A percentile compares a stretch with the other conserved stretches of the same genome.
These are phyloP conservation scores for Heliornis fulica DNA, from an alignment of 2,113 vertebrate genomes.

Conservation along the genomic window DNA sequence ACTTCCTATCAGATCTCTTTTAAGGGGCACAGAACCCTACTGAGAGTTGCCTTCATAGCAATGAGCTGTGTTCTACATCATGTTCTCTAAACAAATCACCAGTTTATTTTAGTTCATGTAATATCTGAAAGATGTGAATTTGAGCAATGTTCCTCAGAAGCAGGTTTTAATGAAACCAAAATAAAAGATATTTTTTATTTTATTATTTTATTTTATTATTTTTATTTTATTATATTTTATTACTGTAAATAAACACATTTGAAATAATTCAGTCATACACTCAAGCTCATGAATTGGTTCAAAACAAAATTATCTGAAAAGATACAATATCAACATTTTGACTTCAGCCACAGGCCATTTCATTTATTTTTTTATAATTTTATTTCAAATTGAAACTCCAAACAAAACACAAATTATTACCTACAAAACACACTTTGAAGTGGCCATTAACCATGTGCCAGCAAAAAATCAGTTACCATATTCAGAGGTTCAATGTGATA, in stretches of 20 bases:
- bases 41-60: not conserved
- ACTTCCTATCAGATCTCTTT: not conserved
- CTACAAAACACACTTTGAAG: not conserved
- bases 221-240: too few species aligned
- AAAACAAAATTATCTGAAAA: not conserved
- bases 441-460: not conserved
- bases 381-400: not conserved
- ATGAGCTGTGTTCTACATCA: not conserved
- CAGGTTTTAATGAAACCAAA: not conserved
- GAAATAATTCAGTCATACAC: too few species aligned
- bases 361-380: not conserved
- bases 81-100: not conserved
- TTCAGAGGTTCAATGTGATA: not conserved
- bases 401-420: not conserved
- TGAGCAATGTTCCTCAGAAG: not conserved
- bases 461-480: not conserved
- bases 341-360: not conserved
- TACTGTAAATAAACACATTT: not conserved
- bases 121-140: not conserved
- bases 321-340: not conserved
- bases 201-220: too few species aligned
- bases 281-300: not conserved
- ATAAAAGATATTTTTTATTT: too few species aligned
- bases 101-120: not conserved
- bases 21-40: not conserved